Conservation (phyloP, 2,113 vertebrate genomes). For the Limanda limanda region DNA sequence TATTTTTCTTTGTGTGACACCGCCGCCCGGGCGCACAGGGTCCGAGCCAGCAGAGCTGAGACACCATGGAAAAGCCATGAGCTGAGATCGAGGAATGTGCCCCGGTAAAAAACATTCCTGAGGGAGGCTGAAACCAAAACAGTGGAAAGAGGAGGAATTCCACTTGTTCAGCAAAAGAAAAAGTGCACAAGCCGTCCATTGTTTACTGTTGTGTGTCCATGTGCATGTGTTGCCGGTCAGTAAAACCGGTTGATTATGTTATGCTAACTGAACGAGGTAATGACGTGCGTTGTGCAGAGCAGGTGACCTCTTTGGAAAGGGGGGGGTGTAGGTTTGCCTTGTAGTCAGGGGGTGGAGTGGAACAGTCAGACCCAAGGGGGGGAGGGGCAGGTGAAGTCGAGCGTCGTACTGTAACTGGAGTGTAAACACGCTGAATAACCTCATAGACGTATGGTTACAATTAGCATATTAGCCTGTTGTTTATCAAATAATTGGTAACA, state of each 20-base stretch:
- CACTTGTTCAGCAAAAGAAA: slow-evolving; percentile 74
- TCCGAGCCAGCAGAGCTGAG: slow-evolving; percentile 48
- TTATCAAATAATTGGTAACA: slow-evolving; percentile 84
- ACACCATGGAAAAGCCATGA: slow-evolving; percentile 60
- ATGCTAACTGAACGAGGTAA: slow-evolving; percentile 74
- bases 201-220: slow-evolving; percentile 69
- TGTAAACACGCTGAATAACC: slow-evolving; percentile 70
- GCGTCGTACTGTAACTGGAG: slow-evolving; percentile 77
- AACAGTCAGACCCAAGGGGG: slow-evolving; percentile 24
- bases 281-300: slow-evolving; percentile 52
- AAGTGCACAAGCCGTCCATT: slow-evolving; percentile 71
- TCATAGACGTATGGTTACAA: slow-evolving; percentile 77
- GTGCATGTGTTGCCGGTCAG: slow-evolving; percentile 35
- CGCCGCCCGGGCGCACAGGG: slow-evolving; percentile 21
- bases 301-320: slow-evolving; percentile 48
- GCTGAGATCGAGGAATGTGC: slow-evolving; percentile 67
- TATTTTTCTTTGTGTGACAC: slow-evolving; percentile 37
- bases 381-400: slow-evolving; percentile 68
- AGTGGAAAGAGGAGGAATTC: slow-evolving; percentile 74
- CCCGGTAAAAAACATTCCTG: slow-evolving; percentile 75
- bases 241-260: slow-evolving; percentile 71
- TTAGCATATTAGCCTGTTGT: slow-evolving; percentile 83
- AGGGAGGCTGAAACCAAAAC: slow-evolving; percentile 73
- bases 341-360: slow-evolving; percentile 18
- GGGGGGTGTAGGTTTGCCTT: slow-evolving; percentile 29